phyloP scores from a whole-genome alignment of 2,797 vertebrate genomes.

The Dipus sagitta region DNA sequence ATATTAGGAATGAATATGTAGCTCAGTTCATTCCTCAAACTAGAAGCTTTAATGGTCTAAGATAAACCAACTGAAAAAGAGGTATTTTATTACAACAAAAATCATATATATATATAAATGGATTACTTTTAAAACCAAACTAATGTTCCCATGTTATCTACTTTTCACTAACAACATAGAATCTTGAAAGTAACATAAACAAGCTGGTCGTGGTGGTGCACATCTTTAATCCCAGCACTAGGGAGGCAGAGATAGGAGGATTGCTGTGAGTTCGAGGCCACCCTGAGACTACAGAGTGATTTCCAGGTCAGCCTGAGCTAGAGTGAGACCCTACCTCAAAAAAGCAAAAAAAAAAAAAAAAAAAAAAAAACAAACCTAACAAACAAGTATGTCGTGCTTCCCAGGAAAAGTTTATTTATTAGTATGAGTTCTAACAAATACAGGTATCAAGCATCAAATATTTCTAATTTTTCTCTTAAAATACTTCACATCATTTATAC shows the following conservation, averaged over 20 bases:
- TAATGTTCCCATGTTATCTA: not conserved
- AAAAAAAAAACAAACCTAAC: too few relatives aligned
- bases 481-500: constrained; percentile 36
- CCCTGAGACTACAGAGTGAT: too few relatives aligned
- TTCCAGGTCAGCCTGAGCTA: too few relatives aligned
- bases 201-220: too few relatives aligned
- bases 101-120: not conserved
- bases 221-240: too few relatives aligned
- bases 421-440: constrained; percentile 39
- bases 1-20: not conserved
- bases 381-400: not conserved
- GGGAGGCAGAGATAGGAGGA: too few relatives aligned
- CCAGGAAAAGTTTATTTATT: not conserved
- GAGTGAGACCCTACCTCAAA: too few relatives aligned
- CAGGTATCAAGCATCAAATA: constrained; percentile 40
- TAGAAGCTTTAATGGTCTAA: not conserved
- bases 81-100: constrained; percentile 7
- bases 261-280: too few relatives aligned
- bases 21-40: not conserved
- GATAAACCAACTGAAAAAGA: not conserved
- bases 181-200: too few relatives aligned
- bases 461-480: constrained; percentile 42
- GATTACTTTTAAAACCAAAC: constrained; percentile 34
- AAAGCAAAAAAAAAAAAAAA: too few relatives aligned
- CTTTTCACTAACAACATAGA: constrained; percentile 50